Evolutionary conservation across 1,140 invertebrate genomes (phyloP), one percentile per base, ranked within the genome.

Genomic region (Bombus balteatus): DNA sequence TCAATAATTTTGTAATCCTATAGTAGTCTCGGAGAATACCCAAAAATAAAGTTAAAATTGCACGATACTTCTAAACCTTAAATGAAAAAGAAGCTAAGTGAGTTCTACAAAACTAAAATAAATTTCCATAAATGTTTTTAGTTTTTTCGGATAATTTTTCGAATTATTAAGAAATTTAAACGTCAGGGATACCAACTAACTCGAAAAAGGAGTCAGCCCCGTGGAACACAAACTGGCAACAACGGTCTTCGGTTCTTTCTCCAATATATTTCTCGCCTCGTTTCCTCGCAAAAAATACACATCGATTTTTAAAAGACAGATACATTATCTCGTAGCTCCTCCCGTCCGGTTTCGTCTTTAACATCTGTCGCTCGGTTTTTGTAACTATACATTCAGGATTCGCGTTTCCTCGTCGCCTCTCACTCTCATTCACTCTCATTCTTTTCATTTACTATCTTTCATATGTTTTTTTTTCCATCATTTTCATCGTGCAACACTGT

Each of bases 401-500:
- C 83, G 39, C n/a, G 39, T 75, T 25, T 62, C 34, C 71, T 79
- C 37, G 62, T 47, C 18, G 32, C 37, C 9, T 76, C 62, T 13
- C 71, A 34, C 39, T 85, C 39, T 62, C 83, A 6, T 76, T 37
- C 68, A 13, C 83, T 73, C 77, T 65, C 25, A 62, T 22, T 37
- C 59, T 76, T 62, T 76, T 43, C 25, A 43, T 12, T 37, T 78
- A 5, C 37, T n/a, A 62, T 47, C 59, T 15, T 28, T 28, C 68
- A 39, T 39, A 32, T 71, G 37, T 39, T 34, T n/a, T 4, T 32
- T 32, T 41, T 6, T 22, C n/a, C 22, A 13, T 53, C n/a, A 41
- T 43, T 78, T 37, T 34, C 62, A 81, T 81, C 87, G 41, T 85
- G 90, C 83, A 92, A 91, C 88, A 87, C 72, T 83, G 73, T 76